These are phyloP conservation scores for Butorides virescens DNA, from an alignment of 2,113 vertebrate genomes.

Conservation along the genomic window DNA sequence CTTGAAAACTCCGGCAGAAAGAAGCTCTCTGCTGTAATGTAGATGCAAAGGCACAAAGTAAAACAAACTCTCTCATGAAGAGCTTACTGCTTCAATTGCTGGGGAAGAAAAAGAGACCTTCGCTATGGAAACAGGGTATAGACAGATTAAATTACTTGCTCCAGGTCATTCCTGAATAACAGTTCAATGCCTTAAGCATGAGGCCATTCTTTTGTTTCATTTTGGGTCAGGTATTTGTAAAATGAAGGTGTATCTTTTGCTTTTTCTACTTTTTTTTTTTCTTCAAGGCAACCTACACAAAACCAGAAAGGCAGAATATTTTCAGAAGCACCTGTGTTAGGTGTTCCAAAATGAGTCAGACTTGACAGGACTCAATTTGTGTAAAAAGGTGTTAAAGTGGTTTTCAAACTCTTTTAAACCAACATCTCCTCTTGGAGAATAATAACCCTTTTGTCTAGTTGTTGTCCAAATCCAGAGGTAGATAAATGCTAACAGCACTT, in stretches of 20 bases:
- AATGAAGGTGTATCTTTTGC: background rate
- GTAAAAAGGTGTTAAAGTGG: background rate
- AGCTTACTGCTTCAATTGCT: conserved; percentile 25
- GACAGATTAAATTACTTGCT: conserved; percentile 34
- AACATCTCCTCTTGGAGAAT: background rate
- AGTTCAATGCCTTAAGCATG: conserved; percentile 8
- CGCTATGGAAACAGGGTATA: background rate
- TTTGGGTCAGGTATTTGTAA: conserved; percentile 27
- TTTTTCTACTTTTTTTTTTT: background rate
- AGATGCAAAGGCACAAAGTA: background rate
- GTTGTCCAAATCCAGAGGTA: background rate
- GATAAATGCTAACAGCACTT: background rate
- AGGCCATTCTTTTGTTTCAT: conserved; percentile 15
- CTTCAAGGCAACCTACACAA: background rate
- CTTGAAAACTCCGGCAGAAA: background rate
- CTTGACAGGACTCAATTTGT: background rate
- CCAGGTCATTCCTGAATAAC: conserved; percentile 9
- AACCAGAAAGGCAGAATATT: conserved; percentile 24
- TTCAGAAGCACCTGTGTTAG: background rate
- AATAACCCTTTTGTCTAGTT: background rate
- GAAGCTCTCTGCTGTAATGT: background rate
- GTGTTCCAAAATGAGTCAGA: background rate
- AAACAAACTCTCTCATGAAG: background rate
- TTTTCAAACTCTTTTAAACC: background rate
- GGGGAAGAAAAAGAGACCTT: conserved; percentile 12